phyloP scores from a whole-genome alignment of 2,797 vertebrate genomes.

The Bovichtus variegatus region DNA sequence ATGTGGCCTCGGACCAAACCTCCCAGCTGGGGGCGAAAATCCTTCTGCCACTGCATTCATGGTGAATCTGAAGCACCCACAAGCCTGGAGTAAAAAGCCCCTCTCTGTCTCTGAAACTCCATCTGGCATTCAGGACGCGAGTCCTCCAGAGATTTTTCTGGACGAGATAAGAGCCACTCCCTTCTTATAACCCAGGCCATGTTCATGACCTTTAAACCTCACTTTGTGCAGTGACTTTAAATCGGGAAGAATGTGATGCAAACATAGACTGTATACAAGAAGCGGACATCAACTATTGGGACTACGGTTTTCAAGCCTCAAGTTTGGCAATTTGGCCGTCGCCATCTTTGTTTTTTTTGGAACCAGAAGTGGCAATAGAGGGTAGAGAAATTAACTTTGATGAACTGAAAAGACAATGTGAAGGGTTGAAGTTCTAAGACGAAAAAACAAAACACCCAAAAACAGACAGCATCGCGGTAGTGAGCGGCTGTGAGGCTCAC shows the following conservation, averaged over 20 bases:
- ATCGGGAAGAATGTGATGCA: not conserved
- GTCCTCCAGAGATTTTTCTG: conserved; percentile 71
- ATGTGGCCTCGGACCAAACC: conserved; percentile 87
- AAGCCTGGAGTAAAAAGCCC: conserved; percentile 70
- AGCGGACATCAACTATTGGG: too few species aligned
- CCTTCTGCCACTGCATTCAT: conserved; percentile 79
- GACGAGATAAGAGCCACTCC: conserved; percentile 66
- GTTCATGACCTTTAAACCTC: conserved; percentile 50
- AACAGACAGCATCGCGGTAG: too few species aligned
- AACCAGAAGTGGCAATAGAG: too few species aligned
- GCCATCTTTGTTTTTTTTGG: too few species aligned
- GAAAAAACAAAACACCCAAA: too few species aligned
- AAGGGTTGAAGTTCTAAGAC: too few species aligned
- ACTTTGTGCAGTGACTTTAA: conserved; percentile 21
- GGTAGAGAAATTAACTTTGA: too few species aligned
- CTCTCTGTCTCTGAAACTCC: conserved; percentile 86
- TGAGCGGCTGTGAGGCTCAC: conserved; percentile 29
- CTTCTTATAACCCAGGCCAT: conserved; percentile 25
- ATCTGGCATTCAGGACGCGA: conserved; percentile 78
- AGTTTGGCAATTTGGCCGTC: too few species aligned
- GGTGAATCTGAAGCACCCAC: conserved; percentile 87
- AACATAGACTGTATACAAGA: not conserved
- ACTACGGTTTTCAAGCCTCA: too few species aligned
- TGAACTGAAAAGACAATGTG: too few species aligned
- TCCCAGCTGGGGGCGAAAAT: conserved; percentile 78